Evolutionary conservation across 1,140 invertebrate genomes (phyloP).

Genomic region (Sitobion miscanthi): DNA sequence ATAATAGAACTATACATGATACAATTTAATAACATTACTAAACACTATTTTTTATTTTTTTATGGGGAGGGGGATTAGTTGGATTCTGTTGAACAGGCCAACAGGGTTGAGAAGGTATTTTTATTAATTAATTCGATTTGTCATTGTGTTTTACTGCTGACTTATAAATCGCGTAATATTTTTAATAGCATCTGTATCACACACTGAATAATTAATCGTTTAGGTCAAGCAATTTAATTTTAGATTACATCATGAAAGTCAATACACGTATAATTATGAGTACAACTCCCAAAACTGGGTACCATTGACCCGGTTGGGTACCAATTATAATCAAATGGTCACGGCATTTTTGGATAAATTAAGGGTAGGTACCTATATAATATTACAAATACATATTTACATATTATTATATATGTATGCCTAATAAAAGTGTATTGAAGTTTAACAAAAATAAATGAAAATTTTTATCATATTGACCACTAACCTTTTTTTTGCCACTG

Average conservation of each 20-base stretch:
- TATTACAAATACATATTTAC: slow-evolving; percentile 44
- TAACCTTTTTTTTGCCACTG: slow-evolving; percentile 25
- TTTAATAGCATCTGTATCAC: neutral
- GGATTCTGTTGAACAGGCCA: neutral
- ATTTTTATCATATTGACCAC: slow-evolving; percentile 27
- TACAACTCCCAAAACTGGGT: neutral
- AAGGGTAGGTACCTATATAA: slow-evolving; percentile 14
- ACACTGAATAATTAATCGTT: slow-evolving; percentile 23
- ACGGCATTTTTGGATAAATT: slow-evolving; percentile 40
- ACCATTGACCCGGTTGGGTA: slow-evolving; percentile 8
- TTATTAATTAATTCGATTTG: slow-evolving; percentile 22
- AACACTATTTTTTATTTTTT: neutral
- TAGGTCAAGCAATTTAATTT: slow-evolving; percentile 34
- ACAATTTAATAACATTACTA: neutral
- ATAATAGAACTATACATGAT: neutral
- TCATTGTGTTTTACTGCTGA: neutral
- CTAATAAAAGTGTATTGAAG: slow-evolving; percentile 41
- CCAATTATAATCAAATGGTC: slow-evolving; percentile 53
- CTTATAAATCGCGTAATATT: neutral
- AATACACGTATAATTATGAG: slow-evolving; percentile 42
- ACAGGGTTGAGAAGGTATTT: neutral
- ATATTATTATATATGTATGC: slow-evolving; percentile 28
- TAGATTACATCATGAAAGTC: slow-evolving; percentile 35
- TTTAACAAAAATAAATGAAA: slow-evolving; percentile 37
- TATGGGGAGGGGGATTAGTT: neutral